Conservation (phyloP, 1,140 invertebrate genomes). For the Caerostris extrusa region DNA sequence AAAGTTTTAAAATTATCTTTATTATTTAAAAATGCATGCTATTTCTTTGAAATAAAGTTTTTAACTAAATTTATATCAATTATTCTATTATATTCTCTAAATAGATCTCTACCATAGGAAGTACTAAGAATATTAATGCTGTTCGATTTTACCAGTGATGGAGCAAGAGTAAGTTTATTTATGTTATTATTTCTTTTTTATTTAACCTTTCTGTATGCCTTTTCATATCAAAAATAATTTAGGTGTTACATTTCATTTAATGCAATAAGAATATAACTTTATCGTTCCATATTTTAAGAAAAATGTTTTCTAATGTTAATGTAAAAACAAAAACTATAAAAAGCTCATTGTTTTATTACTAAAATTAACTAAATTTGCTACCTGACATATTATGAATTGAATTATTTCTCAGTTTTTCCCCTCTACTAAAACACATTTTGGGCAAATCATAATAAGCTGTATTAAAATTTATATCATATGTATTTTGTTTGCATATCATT, state of each 20-base stretch:
- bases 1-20: no score
- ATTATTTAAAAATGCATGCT: no score
- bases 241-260: neutral
- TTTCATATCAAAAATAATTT: neutral
- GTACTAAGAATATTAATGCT: constrained; percentile 82
- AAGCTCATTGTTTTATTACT: no score
- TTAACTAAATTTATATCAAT: no score
- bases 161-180: constrained; percentile 81
- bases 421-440: no score
- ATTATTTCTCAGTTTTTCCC: no score
- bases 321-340: neutral
- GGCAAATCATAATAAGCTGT: no score
- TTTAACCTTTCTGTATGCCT: neutral
- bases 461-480: no score
- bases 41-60: no score
- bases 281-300: neutral
- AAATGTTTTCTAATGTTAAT: neutral
- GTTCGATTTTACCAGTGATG: constrained; percentile 83
- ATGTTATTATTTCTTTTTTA: neutral
- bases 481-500: no score
- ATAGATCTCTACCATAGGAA: constrained; percentile 82
- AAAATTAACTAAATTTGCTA: no score
- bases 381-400: no score
- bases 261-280: neutral
- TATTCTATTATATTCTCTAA: neutral